phyloP scores from a whole-genome alignment of 2,113 vertebrate genomes.

The Indicator indicator region DNA sequence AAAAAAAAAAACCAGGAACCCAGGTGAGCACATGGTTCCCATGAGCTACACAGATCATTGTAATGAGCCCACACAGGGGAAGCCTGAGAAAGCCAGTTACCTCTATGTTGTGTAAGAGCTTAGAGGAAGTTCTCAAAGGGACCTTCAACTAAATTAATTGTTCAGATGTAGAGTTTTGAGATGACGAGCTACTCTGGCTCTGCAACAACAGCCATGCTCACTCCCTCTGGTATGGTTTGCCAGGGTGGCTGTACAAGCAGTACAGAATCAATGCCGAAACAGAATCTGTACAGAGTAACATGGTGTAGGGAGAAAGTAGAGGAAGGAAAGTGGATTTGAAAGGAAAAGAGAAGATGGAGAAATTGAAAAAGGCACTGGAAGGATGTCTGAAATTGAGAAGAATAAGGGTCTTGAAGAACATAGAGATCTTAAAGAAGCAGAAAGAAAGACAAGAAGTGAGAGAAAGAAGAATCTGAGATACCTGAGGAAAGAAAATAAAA shows the following conservation, averaged over 20 bases:
- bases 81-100: not conserved
- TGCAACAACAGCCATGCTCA: not conserved
- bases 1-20: not conserved
- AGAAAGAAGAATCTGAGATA: not conserved
- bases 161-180: not conserved
- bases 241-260: not conserved
- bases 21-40: not conserved
- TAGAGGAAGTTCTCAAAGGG: not conserved
- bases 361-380: not conserved
- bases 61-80: accelerated
- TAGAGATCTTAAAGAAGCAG: not conserved
- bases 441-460: not conserved
- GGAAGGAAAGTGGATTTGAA: not conserved
- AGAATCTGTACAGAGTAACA: not conserved
- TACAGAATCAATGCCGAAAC: not conserved
- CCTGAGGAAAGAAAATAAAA: not conserved
- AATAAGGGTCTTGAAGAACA: not conserved
- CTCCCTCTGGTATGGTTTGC: not conserved
- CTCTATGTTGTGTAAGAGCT: not conserved
- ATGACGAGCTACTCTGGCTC: not conserved
- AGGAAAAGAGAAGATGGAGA: not conserved
- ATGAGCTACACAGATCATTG: not conserved
- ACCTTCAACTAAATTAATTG: not conserved
- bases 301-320: not conserved
- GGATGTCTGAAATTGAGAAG: not conserved